A percentile compares a stretch with the other conserved stretches of the same genome.
Evolutionary conservation across 2,888 invertebrate genomes (phyloP).

Genomic region (Epinotia ramella): DNA sequence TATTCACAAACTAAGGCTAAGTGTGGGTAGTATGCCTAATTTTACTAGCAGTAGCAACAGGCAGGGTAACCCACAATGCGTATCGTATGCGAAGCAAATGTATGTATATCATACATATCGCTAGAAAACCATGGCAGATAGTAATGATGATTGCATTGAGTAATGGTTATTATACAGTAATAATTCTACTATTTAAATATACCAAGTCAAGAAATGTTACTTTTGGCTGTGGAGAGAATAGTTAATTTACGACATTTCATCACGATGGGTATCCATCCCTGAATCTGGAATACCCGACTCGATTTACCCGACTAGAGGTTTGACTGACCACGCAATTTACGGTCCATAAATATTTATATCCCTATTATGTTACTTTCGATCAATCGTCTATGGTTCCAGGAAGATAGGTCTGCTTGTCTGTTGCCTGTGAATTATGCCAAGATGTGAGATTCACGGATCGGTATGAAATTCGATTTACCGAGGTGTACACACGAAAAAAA

Average conservation of each 20-base stretch:
- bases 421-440: constrained; percentile 46
- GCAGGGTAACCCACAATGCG: too few species aligned
- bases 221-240: background rate
- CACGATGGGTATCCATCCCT: constrained; percentile 40
- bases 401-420: constrained; percentile 25
- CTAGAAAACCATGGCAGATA: background rate
- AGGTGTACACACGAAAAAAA: background rate
- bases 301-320: constrained; percentile 59
- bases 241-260: constrained; percentile 2
- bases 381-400: constrained; percentile 47
- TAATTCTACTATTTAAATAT: background rate
- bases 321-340: constrained; percentile 68
- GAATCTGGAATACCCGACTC: constrained; percentile 55
- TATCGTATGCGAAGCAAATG: too few species aligned
- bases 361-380: constrained; percentile 71
- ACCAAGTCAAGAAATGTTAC: background rate
- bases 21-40: background rate
- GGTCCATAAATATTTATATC: constrained; percentile 71
- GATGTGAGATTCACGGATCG: constrained; percentile 15
- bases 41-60: background rate
- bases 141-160: background rate
- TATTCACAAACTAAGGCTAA: too few species aligned
- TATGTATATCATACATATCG: background rate
- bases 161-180: background rate
- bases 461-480: constrained; percentile 3